Base-by-base conservation (phyloP, 2,797 vertebrate genomes). In the Strix occidentalis region DNA sequence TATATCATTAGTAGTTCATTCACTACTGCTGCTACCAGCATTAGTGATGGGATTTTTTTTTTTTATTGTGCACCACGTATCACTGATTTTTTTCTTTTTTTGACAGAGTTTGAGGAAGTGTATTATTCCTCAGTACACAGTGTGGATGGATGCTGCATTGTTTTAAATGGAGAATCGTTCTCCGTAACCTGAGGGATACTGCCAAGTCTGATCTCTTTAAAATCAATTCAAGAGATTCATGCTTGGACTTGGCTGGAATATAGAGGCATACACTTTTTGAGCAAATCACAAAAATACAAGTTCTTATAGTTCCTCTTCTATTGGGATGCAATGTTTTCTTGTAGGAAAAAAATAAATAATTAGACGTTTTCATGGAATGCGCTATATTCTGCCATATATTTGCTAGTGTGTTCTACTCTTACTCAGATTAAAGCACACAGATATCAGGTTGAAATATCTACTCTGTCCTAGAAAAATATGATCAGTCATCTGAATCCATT, bases 151-250 rank as follows among this genome's bases (percentile, higher is more conserved):
- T 89, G 70, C 43, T 74, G 66, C 71, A 2, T 21, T 72, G 81
- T 71, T 93, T 75, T 41, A 82, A 94, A 79, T 33, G 71, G 74
- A 95, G 89, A 97, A 58, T 83, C 6, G 1, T 53, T 63, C 74
- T 68, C 85, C 87, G 33, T 83, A 75, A 96, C 90, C 91, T 87
- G 50, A 90, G 87, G 83, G 86, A 43, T 95, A 41, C 60, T 90
- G 80, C 83, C 84, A 95, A 87, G 70, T n/a, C 66, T 81, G 58
- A 72, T 89, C 60, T 41, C 90, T 89, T 66, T 66, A 60, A 94
- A 94, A 95, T 89, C 89, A 71, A 13, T 91, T 95, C 89, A 84
- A 65, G 92, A 87, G 46, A 84, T 91, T 92, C 71, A 81, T 79
- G 54, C 76, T 91, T 65, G 84, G 93, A 16, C 39, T 82, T 93